A percentile compares a stretch with the other conserved stretches of the same genome.
Evolutionary conservation across 2,888 invertebrate genomes (phyloP).

Genomic region (Ophioninae sp.): DNA sequence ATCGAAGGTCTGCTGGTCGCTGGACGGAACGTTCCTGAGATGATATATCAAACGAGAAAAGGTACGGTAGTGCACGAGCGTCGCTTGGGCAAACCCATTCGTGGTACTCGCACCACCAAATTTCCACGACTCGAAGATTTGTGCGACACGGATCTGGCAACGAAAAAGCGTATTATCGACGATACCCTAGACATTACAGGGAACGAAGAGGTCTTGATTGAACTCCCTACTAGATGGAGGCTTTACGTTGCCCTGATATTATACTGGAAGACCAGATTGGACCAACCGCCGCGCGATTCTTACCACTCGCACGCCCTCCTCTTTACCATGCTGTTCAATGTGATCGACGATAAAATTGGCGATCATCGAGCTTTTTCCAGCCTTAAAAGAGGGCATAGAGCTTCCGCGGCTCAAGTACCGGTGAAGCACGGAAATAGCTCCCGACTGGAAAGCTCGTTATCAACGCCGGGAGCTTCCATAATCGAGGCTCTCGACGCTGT

Average conservation of each 20-base stretch:
- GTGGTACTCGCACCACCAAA: slow-evolving; percentile 25
- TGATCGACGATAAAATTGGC: slow-evolving; percentile 84
- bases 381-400: slow-evolving; percentile 82
- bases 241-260: slow-evolving; percentile 83
- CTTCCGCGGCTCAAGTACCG: slow-evolving; percentile 78
- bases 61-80: slow-evolving; percentile 31
- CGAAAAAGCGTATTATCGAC: slow-evolving; percentile 79
- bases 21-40: slow-evolving; percentile 71
- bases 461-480: slow-evolving; percentile 68
- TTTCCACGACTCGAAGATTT: slow-evolving; percentile 78
- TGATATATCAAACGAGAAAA: slow-evolving; percentile 35
- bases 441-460: background rate
- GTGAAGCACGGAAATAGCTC: slow-evolving; percentile 40
- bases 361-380: slow-evolving; percentile 81
- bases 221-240: slow-evolving; percentile 84
- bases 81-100: slow-evolving; percentile 1
- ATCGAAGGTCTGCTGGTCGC: slow-evolving; percentile 35
- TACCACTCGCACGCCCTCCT: slow-evolving; percentile 84
- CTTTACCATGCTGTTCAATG: slow-evolving; percentile 83
- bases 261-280: slow-evolving; percentile 83
- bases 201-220: slow-evolving; percentile 78
- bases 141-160: slow-evolving; percentile 68
- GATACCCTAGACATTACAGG: slow-evolving; percentile 82
- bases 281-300: slow-evolving; percentile 78
- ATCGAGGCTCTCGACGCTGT: slow-evolving; percentile 82